These are phyloP conservation scores for Zonitis immaculata DNA, from an alignment of 2,888 invertebrate genomes.

Conservation along the genomic window DNA sequence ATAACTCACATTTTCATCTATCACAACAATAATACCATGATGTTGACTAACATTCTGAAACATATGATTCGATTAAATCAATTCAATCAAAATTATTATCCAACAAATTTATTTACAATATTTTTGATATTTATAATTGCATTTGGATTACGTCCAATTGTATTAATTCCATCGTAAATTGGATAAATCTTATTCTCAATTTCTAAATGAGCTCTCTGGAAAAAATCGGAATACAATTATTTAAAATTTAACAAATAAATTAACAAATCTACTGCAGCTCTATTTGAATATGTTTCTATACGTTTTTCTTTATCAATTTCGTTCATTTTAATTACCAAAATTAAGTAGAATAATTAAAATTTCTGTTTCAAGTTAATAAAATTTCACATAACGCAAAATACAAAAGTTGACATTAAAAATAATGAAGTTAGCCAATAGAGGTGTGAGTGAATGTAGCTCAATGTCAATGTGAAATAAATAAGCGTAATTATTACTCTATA, in stretches of 20 bases:
- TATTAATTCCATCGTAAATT: conserved; percentile 39
- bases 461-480: too few species aligned
- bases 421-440: too few species aligned
- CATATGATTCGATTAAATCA: neutral
- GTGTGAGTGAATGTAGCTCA: too few species aligned
- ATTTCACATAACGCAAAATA: too few species aligned
- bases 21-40: conserved; percentile 41
- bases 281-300: neutral
- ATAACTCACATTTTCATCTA: conserved; percentile 36
- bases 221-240: neutral
- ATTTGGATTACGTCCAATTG: conserved; percentile 39
- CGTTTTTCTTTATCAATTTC: neutral
- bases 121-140: conserved; percentile 41
- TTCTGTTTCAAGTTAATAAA: too few species aligned
- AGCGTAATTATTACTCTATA: too few species aligned
- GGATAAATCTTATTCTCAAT: conserved; percentile 26
- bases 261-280: neutral
- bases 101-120: conserved; percentile 34
- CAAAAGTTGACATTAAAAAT: too few species aligned
- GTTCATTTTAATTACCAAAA: neutral
- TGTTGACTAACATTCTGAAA: conserved; percentile 43
- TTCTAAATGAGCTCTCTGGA: conserved; percentile 31
- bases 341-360: neutral
- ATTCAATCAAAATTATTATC: neutral
- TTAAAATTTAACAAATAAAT: neutral